These are phyloP conservation scores for Cossypha caffra DNA, from an alignment of 2,797 vertebrate species.

Conservation along the genomic window DNA sequence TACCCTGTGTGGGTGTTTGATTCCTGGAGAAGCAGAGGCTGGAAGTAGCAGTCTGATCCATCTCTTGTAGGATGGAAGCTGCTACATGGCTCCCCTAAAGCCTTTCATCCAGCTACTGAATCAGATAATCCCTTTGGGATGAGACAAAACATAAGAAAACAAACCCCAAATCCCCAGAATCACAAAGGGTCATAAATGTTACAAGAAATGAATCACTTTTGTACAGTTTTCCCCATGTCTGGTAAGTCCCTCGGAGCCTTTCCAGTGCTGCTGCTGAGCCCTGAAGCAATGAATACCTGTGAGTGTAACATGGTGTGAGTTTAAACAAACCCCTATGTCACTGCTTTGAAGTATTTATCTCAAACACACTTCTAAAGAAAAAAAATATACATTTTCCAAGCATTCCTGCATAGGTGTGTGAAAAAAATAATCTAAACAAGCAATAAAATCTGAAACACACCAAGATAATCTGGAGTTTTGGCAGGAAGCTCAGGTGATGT, in stretches of 20 bases:
- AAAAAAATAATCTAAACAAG: not conserved
- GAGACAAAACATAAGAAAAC: slow-evolving; percentile 11
- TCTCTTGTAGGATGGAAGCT: slow-evolving; percentile 11
- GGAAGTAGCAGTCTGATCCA: slow-evolving; percentile 1
- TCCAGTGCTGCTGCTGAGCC: not conserved
- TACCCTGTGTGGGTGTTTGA: not conserved
- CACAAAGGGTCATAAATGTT: not conserved
- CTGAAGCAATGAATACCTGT: not conserved
- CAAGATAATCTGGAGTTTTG: not conserved
- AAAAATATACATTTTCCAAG: not conserved
- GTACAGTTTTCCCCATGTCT: not conserved
- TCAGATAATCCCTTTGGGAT: slow-evolving; percentile 22
- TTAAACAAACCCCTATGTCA: not conserved
- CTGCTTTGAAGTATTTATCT: not conserved
- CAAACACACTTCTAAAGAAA: not conserved
- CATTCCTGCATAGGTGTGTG: not conserved
- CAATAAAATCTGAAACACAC: not conserved
- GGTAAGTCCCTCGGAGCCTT: not conserved
- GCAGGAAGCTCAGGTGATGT: not conserved
- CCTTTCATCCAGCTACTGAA: slow-evolving; percentile 61
- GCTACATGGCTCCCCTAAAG: slow-evolving; percentile 50
- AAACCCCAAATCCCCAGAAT: not conserved
- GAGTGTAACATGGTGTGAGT: not conserved
- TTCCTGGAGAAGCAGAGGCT: not conserved
- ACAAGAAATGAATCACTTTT: not conserved